Conservation (phyloP, 2,797 vertebrate genomes). For the Propithecus perrieri region DNA sequence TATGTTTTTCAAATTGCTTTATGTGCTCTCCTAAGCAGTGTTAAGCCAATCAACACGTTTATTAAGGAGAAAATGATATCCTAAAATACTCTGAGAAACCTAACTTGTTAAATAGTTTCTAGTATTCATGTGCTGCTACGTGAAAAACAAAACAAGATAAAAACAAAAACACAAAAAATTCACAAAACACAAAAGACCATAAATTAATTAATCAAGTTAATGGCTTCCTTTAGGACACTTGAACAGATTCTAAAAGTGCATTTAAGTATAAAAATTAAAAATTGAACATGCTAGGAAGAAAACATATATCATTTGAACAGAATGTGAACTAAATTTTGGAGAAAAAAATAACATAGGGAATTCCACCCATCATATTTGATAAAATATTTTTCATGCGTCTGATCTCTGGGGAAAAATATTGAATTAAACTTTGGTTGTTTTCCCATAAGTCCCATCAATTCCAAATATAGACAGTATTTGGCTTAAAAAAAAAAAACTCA, state of each 20-base stretch:
- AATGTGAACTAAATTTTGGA: not conserved
- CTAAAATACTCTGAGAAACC: conserved; percentile 66
- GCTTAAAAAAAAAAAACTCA: not conserved
- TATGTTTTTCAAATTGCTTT: conserved; percentile 45
- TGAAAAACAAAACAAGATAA: not conserved
- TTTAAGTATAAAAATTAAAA: conserved; percentile 62
- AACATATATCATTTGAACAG: not conserved
- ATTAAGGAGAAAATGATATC: conserved; percentile 60
- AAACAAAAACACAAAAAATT: not conserved
- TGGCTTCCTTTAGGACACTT: conserved; percentile 24
- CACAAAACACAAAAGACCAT: not conserved
- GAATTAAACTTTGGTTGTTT: not conserved
- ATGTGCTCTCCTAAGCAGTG: conserved; percentile 49
- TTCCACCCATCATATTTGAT: not conserved
- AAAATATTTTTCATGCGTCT: conserved; percentile 26
- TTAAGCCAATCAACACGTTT: conserved; percentile 63
- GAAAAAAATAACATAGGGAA: not conserved
- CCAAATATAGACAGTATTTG: not conserved
- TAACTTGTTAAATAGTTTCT: conserved; percentile 40
- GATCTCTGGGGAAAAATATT: conserved; percentile 3
- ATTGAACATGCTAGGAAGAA: not conserved
- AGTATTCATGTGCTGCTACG: not conserved
- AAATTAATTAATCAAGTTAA: conserved; percentile 56
- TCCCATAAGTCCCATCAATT: not conserved
- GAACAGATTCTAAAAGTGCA: conserved; percentile 31